Evolutionary conservation across 2,888 invertebrate genomes (phyloP).

Genomic region (Conistra vaccinii): DNA sequence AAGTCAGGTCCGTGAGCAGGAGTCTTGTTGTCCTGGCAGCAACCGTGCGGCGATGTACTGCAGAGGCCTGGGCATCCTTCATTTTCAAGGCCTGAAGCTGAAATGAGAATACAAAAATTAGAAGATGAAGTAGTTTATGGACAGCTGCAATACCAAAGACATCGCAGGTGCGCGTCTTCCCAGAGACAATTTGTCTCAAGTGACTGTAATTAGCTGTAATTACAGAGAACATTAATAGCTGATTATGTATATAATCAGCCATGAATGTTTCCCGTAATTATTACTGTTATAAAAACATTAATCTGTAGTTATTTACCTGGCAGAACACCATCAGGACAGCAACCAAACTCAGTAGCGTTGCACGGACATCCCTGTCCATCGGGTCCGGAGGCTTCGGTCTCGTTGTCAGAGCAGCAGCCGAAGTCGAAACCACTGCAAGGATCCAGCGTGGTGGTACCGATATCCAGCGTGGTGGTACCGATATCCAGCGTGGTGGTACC

Average conservation of each 20-base stretch:
- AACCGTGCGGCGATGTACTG: conserved; percentile 93
- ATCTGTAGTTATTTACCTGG: conserved; percentile 87
- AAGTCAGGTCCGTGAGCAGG: conserved; percentile 95
- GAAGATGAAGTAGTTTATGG: not conserved
- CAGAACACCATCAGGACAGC: conserved; percentile 93
- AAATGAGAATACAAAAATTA: conserved; percentile 5
- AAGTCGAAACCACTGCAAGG: conserved; percentile 90
- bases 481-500: conserved; percentile 56
- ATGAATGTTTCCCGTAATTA: not conserved
- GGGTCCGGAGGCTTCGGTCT: conserved; percentile 91
- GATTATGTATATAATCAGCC: not conserved
- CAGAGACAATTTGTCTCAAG: not conserved
- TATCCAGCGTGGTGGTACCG: conserved; percentile 56
- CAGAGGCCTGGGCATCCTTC: conserved; percentile 95
- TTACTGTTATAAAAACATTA: not conserved
- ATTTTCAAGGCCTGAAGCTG: conserved; percentile 92
- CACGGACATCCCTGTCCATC: conserved; percentile 93
- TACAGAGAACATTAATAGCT: no score
- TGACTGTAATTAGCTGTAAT: not conserved
- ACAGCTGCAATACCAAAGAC: not conserved
- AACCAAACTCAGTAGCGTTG: conserved; percentile 92
- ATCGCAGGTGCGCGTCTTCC: no score
- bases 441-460: conserved; percentile 55
- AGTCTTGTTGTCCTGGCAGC: conserved; percentile 96
- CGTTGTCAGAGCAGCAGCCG: conserved; percentile 95